Evolutionary conservation across 2,797 vertebrate species (phyloP), one percentile per base, ranked within the genome.

Genomic region (Rachycentron canadum): DNA sequence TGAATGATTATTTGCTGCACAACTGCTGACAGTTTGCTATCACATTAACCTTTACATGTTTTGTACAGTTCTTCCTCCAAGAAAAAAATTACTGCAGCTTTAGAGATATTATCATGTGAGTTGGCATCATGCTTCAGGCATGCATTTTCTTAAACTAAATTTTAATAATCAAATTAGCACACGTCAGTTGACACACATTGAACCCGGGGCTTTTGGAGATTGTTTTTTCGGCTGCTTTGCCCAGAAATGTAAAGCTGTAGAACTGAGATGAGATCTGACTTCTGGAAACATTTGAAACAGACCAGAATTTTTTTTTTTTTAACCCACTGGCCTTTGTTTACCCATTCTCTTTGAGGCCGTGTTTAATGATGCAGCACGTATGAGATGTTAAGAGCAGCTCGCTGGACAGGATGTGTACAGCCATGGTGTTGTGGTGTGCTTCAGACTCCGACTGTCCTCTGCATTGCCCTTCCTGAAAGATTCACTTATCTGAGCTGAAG

Each of bases 381-480:
- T 0, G 50, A 60, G 78, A 61, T 69, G n/a, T 69, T 70, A 23
- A 5, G 76, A 65, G 71, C 72, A 56, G 64, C 57, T 74, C 66
- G 1, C 58, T 70, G 80, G 65, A 71, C 58, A 5, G 63, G 53
- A 67, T 12, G 81, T 52, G 73, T 26, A 14, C 1, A 53, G 53
- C 38, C 32, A 67, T 69, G 50, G 49, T 62, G 53, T 57, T 11
- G 28, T 0, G 9, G 26, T 26, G 10, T 36, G 65, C 67, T 21
- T 72, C 55, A 19, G 61, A 72, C 79, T 72, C 49, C 0, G 32
- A 19, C 81, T 23, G 87, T 88, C 86, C 73, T 89, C 84, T 78
- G 78, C 74, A 6, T 16, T 68, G 83, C 75, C 85, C 88, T 88
- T 86, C 79, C 82, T 76, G 70, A 89, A 83, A 89, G 63, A 89